These are phyloP conservation scores for Drosophila equinoxialis DNA, from an alignment of 1,140 invertebrate species.

Conservation along the genomic window DNA sequence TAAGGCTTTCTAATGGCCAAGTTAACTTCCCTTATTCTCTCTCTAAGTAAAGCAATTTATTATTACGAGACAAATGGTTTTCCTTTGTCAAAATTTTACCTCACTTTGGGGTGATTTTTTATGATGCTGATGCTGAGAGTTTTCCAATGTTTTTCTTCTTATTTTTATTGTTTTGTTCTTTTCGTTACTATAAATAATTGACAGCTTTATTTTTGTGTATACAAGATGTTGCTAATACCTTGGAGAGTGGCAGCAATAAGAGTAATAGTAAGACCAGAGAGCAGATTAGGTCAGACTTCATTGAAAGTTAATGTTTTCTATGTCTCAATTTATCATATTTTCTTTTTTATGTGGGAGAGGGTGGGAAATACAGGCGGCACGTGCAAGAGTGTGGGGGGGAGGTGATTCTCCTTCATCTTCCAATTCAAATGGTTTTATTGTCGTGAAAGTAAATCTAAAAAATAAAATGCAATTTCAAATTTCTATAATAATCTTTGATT, in stretches of 20 bases:
- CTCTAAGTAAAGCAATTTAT: background rate
- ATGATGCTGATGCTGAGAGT: constrained; percentile 16
- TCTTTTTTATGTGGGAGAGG: no score
- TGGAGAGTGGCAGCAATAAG: no score
- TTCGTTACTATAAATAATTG: constrained; percentile 17
- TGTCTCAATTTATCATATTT: no score
- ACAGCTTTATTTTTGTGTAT: background rate
- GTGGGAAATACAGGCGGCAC: no score
- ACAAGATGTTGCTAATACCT: background rate
- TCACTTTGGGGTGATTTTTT: constrained; percentile 14
- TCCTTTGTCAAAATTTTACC: constrained; percentile 44
- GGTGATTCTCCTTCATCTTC: no score
- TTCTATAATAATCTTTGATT: no score
- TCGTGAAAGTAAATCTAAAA: no score
- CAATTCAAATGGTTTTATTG: no score
- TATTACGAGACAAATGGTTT: constrained; percentile 59
- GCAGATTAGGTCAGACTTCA: background rate
- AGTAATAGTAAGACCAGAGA: background rate
- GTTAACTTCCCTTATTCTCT: background rate
- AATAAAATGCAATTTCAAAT: no score
- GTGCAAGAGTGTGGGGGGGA: no score
- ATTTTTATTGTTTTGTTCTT: background rate
- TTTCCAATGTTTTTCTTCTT: background rate
- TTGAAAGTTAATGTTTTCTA: background rate
- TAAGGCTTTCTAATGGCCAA: background rate